Conservation (phyloP, 2,113 vertebrate genomes). For the Asarcornis scutulata region DNA sequence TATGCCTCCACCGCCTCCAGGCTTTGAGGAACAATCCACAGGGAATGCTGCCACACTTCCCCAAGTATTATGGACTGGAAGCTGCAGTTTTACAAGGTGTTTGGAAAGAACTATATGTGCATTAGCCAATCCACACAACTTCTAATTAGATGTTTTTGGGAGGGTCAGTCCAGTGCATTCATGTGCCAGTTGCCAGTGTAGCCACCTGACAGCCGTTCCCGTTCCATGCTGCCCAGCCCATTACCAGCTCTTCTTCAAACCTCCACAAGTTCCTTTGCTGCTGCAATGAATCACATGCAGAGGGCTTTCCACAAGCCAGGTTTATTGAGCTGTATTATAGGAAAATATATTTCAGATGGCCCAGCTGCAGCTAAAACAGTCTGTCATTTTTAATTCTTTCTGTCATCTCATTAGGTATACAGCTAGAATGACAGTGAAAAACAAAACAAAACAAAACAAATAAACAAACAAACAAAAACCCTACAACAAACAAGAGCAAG, state of each 20-base stretch:
- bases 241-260: background rate
- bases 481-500: background rate
- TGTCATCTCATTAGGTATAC: slow-evolving; percentile 77
- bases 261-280: slow-evolving; percentile 6
- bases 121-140: background rate
- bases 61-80: background rate
- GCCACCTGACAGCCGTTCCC: background rate
- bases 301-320: slow-evolving; percentile 60
- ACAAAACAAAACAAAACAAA: background rate
- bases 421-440: slow-evolving; percentile 56
- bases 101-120: background rate
- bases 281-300: slow-evolving; percentile 45
- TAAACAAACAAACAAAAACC: background rate
- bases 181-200: background rate
- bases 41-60: background rate
- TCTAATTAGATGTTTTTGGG: background rate
- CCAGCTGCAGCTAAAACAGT: slow-evolving; percentile 69
- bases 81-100: background rate
- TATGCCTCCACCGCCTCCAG: accelerated
- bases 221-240: background rate
- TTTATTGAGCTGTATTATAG: slow-evolving; percentile 72
- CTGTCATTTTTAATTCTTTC: slow-evolving; percentile 82
- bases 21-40: accelerated
- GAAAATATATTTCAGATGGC: slow-evolving; percentile 68
- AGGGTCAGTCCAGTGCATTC: background rate